Evolutionary conservation across 2,113 vertebrate species (phyloP).

Genomic region (Girardinichthys multiradiatus): DNA sequence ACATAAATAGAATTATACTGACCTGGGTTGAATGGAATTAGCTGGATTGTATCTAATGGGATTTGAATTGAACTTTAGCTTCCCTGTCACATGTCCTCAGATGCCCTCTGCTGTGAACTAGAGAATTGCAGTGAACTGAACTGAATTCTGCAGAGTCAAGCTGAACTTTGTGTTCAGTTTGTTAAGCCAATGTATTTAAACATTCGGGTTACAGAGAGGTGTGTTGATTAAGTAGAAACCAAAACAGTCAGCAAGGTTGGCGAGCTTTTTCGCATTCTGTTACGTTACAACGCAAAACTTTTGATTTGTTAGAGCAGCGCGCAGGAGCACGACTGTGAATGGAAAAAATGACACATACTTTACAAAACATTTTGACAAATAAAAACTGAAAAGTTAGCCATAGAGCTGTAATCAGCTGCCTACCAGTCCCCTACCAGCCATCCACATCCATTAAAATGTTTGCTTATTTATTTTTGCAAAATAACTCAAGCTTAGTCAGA

Average conservation of each 20-base stretch:
- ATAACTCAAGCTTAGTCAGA: no score
- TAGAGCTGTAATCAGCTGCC: no score
- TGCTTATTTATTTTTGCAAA: neutral
- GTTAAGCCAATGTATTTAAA: neutral
- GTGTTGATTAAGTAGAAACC: neutral
- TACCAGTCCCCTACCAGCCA: no score
- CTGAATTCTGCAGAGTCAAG: neutral
- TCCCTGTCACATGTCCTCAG: neutral
- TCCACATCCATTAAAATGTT: neutral
- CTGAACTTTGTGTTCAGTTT: neutral
- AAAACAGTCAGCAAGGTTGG: neutral
- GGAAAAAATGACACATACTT: no score
- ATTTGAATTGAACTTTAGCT: neutral
- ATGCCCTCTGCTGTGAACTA: neutral
- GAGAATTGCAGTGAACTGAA: neutral
- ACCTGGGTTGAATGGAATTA: neutral
- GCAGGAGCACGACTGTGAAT: no score
- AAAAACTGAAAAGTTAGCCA: no score
- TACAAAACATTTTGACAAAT: no score
- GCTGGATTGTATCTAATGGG: neutral
- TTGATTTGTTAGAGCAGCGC: no score
- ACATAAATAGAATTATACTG: neutral
- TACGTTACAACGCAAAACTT: no score
- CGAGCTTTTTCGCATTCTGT: no score
- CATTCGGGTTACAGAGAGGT: neutral